Evolutionary conservation across 2,888 invertebrate genomes (phyloP).

Genomic region (Mellilla xanthometata): DNA sequence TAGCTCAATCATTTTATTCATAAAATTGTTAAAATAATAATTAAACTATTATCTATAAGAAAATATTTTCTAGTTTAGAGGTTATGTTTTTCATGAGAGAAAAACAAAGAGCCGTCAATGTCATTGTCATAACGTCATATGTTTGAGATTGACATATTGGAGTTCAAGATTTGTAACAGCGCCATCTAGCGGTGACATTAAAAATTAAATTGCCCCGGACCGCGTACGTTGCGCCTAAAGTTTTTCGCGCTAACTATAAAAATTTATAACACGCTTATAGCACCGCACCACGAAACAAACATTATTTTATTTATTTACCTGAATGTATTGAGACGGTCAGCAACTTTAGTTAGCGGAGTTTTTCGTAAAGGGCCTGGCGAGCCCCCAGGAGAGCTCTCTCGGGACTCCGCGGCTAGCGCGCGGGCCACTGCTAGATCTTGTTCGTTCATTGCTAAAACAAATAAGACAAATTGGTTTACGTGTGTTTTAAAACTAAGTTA

Average conservation of each 20-base stretch:
- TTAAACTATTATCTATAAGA: too few relatives aligned
- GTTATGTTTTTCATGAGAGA: conserved; percentile 27
- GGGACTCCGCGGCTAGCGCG: conserved; percentile 85
- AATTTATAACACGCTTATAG: too few relatives aligned
- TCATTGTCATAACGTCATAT: background rate
- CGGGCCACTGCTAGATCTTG: conserved; percentile 88
- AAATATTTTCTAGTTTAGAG: conserved; percentile 8
- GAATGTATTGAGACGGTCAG: conserved; percentile 87
- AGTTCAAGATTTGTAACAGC: background rate
- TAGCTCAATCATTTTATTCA: too few relatives aligned
- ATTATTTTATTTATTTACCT: too few relatives aligned
- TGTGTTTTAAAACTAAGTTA: too few relatives aligned
- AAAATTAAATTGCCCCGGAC: too few relatives aligned
- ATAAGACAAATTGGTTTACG: too few relatives aligned
- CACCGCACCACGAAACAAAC: too few relatives aligned
- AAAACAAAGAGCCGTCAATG: conserved; percentile 22
- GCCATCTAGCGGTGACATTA: conserved; percentile 11
- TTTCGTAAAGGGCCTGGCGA: conserved; percentile 85
- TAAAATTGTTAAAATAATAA: too few relatives aligned
- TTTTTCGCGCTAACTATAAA: too few relatives aligned
- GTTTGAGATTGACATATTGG: too few relatives aligned
- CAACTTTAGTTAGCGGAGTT: conserved; percentile 83
- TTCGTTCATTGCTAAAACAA: conserved; percentile 83
- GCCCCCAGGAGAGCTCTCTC: conserved; percentile 81
- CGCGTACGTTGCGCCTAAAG: too few relatives aligned